Conservation (phyloP, 2,888 invertebrate genomes). For the Penaeus monodon region DNA sequence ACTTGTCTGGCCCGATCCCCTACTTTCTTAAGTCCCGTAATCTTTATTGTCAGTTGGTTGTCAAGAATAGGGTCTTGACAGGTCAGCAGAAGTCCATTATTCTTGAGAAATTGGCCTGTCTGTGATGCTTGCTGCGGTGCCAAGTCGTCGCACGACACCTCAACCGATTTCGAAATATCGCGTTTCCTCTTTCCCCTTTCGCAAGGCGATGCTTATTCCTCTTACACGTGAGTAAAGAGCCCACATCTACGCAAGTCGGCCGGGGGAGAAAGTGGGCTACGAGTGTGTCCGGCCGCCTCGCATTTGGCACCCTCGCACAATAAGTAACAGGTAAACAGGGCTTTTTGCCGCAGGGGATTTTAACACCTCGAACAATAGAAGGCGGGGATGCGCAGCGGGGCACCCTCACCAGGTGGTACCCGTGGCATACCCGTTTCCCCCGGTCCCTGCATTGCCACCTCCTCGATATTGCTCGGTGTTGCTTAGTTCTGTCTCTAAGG, state of each 20-base stretch:
- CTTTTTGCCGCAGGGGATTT: conserved; percentile 43
- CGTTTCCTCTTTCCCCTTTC: no score
- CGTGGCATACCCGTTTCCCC: neutral
- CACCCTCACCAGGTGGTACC: neutral
- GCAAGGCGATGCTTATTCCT: no score
- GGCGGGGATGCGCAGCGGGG: conserved; percentile 52
- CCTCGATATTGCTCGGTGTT: neutral
- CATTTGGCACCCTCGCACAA: conserved; percentile 31
- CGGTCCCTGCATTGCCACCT: neutral
- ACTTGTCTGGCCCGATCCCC: conserved; percentile 4
- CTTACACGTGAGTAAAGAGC: no score
- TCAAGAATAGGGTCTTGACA: conserved; percentile 27
- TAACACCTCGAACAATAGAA: conserved; percentile 59
- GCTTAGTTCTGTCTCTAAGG: no score
- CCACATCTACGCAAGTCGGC: no score
- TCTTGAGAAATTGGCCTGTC: conserved; percentile 47
- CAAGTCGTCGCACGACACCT: neutral
- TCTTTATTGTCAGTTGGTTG: conserved; percentile 22
- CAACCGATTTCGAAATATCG: no score
- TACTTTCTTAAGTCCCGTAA: conserved; percentile 22
- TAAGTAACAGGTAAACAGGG: conserved; percentile 52
- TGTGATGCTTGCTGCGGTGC: conserved; percentile 14
- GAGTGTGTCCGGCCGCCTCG: no score
- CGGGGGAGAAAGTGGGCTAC: no score
- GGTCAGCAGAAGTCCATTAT: conserved; percentile 31